Evolutionary conservation across 2,113 vertebrate genomes (phyloP).

Genomic region (Caloenas nicobarica): DNA sequence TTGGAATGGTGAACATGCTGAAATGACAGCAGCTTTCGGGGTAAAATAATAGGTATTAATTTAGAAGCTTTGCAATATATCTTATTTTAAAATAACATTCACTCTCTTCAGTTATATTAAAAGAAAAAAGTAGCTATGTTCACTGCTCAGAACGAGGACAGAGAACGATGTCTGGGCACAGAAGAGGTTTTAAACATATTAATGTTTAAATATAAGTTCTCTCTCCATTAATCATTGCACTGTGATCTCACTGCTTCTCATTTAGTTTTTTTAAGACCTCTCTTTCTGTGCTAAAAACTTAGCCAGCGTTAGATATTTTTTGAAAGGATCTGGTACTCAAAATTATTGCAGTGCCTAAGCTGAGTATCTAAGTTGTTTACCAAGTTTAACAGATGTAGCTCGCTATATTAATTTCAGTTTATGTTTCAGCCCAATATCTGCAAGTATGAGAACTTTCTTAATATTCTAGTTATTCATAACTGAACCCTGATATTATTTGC

Average conservation of each 20-base stretch:
- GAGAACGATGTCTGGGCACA: background rate
- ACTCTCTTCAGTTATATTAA: background rate
- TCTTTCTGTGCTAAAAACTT: background rate
- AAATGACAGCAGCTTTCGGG: background rate
- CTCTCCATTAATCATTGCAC: background rate
- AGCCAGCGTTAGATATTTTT: background rate
- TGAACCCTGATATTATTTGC: background rate
- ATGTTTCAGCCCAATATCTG: background rate
- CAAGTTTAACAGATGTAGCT: background rate
- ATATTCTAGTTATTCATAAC: background rate
- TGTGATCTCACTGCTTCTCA: background rate
- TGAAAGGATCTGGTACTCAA: background rate
- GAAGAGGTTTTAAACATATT: background rate
- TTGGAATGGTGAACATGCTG: background rate
- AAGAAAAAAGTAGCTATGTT: background rate
- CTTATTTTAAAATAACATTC: background rate
- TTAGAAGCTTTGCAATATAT: background rate
- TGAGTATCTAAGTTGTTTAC: background rate
- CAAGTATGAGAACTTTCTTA: background rate
- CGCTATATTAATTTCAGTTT: background rate
- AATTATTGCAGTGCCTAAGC: background rate
- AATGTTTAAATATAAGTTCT: background rate
- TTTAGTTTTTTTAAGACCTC: background rate
- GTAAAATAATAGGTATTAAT: background rate
- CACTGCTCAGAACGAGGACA: background rate